Conservation (phyloP, 2,888 invertebrate species). For the Epirrita christyi region DNA sequence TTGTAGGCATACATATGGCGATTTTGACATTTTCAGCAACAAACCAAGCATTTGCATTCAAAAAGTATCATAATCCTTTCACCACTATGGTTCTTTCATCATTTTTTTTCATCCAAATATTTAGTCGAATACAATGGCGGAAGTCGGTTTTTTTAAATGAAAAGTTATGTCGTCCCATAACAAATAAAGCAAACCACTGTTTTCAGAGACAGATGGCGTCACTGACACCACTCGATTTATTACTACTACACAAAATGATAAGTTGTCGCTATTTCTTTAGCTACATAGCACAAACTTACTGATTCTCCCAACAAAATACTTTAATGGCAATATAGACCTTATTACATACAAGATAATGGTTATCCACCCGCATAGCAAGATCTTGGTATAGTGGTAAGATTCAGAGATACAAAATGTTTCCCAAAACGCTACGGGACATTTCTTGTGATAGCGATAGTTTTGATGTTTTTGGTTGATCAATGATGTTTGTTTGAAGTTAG, state of each 20-base stretch:
- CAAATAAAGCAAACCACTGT: background rate
- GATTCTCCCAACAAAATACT: background rate
- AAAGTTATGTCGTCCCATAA: too few relatives aligned
- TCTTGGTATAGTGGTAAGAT: constrained; percentile 23
- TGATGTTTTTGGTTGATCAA: constrained; percentile 35
- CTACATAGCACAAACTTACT: constrained; percentile 31
- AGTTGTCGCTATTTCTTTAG: constrained; percentile 53
- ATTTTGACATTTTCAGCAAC: too few relatives aligned
- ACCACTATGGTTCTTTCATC: too few relatives aligned
- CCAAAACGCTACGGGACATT: constrained; percentile 40
- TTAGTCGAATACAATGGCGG: too few relatives aligned
- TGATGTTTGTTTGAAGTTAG: constrained; percentile 28
- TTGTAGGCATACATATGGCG: too few relatives aligned
- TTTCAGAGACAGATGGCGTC: constrained; percentile 50
- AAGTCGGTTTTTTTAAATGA: too few relatives aligned
- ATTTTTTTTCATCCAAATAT: too few relatives aligned
- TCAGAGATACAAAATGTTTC: too few relatives aligned
- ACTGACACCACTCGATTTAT: constrained; percentile 48
- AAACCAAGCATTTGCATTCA: too few relatives aligned
- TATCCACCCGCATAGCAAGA: background rate
- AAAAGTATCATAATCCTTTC: too few relatives aligned
- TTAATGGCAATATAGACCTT: constrained; percentile 4
- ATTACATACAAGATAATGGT: background rate
- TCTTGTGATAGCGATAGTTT: constrained; percentile 37
- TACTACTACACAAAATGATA: constrained; percentile 47